Evolutionary conservation across 2,113 vertebrate genomes (phyloP), one percentile per base, ranked within the genome.

Genomic region (Nymphicus hollandicus): DNA sequence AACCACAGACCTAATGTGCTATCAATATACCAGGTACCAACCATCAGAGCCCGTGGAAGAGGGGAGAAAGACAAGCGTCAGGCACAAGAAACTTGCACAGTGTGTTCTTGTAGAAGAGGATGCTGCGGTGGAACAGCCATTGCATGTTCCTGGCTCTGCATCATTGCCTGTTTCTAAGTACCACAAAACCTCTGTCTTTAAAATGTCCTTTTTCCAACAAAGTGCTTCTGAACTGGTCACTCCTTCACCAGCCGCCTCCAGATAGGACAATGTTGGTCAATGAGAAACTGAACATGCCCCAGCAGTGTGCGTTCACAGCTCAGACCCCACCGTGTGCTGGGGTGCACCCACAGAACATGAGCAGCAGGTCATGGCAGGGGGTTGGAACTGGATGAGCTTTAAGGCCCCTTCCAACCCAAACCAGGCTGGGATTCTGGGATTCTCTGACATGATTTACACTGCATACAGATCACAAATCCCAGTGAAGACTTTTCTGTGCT

Each of bases 221-320:
- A 66, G 39, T 5, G 13, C 37, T 18, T 43, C 37, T 49, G 55
- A 84, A n/a, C 22, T 22, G 19, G 11, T 37, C 58, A 37, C 19
- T 71, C 25, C 39, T 46, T 78, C 12, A 49, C 16, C 11, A 76
- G 23, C 22, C 47, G 46, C 16, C 25, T 66, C 60, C 46, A 58
- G 49, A 33, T 2, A 10, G 0, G 8, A 35, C 56, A 16, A 15
- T 24, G 33, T 14, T 16, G 56, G 33, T 23, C 9, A 3, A 58
- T 35, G 22, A 58, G 56, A 58, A 58, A 35, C 33, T 10, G 56
- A 23, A 24, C 56, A 24, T 16, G 20, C 33, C 22, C 56, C 13
- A 4, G 56, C 56, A 58, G 33, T 10, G n/a, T 24, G 33, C 15
- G 13, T 7, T 15, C 33, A n/a, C 33, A 58, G 56, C 56, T 22